Evolutionary conservation across 2,113 vertebrate genomes (phyloP).

Genomic region (Pitta sordida): DNA sequence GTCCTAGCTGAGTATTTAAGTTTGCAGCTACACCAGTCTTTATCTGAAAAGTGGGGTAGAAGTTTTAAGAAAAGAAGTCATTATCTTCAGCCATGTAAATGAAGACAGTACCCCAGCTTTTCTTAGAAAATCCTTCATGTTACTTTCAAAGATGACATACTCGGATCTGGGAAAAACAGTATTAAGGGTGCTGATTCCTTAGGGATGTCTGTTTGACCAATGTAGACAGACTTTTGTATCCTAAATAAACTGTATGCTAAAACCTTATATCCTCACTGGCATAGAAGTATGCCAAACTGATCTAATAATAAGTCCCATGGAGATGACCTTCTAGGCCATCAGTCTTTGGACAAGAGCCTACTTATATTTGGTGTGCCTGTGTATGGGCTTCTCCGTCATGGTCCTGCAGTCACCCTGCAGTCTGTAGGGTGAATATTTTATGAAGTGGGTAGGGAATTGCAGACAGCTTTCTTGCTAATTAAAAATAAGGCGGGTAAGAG

Average conservation of each 20-base stretch:
- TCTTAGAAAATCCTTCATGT: not conserved
- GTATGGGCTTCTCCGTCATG: rapidly evolving
- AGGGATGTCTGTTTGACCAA: not conserved
- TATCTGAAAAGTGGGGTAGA: not conserved
- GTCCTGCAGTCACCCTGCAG: not conserved
- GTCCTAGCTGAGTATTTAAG: not conserved
- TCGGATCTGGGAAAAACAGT: not conserved
- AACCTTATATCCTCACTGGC: not conserved
- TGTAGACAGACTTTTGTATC: not conserved
- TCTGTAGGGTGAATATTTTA: not conserved
- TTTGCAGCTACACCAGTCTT: not conserved
- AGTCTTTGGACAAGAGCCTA: not conserved
- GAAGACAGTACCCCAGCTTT: not conserved
- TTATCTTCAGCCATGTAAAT: not conserved
- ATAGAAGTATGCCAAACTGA: not conserved
- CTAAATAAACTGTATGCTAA: not conserved
- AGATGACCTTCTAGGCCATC: not conserved
- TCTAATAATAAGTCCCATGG: rapidly evolving
- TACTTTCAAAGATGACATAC: not conserved
- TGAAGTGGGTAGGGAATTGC: not conserved
- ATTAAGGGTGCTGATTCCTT: not conserved
- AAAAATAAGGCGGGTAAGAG: not conserved
- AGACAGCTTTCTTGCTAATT: not conserved
- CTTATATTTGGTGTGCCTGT: not conserved
- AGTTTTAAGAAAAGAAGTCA: not conserved